Evolutionary conservation across 1,140 invertebrate genomes (phyloP).

Genomic region (Drosophila yakuba): DNA sequence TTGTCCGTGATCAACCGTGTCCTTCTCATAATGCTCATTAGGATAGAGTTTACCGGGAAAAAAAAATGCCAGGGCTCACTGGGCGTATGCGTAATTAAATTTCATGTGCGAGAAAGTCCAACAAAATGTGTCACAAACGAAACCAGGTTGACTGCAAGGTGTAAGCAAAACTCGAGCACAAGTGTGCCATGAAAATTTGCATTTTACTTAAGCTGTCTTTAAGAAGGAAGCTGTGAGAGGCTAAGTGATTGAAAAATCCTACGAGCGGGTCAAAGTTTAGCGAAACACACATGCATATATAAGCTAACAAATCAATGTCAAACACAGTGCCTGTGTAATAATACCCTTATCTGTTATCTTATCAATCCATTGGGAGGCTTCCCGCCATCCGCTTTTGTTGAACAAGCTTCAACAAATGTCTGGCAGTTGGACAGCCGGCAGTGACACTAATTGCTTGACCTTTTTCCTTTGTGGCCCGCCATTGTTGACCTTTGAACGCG

Average conservation of each 20-base stretch:
- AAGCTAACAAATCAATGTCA: constrained; percentile 48
- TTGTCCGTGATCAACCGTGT: constrained; percentile 1
- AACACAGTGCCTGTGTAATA: constrained; percentile 41
- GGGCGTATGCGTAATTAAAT: constrained; percentile 77
- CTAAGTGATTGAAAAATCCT: constrained; percentile 65
- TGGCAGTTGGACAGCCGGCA: constrained; percentile 29
- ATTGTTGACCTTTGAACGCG: constrained; percentile 70
- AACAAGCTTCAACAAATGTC: constrained; percentile 54
- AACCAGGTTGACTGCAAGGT: constrained; percentile 54
- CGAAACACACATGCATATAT: constrained; percentile 14
- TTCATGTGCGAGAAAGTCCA: constrained; percentile 25
- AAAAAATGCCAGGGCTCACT: constrained; percentile 40
- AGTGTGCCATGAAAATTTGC: constrained; percentile 15
- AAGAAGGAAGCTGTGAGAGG: constrained; percentile 45
- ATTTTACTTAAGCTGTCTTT: constrained; percentile 26
- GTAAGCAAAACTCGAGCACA: constrained; percentile 22
- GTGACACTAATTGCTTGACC: constrained; percentile 78
- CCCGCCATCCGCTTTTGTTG: constrained; percentile 25
- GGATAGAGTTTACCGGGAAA: constrained; percentile 38
- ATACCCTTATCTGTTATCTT: constrained; percentile 54
- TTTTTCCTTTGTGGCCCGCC: constrained; percentile 49
- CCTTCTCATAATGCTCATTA: constrained; percentile 57
- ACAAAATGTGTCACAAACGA: constrained; percentile 43
- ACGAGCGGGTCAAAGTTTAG: constrained; percentile 45
- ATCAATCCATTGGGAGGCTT: constrained; percentile 31